Evolutionary conservation across 2,888 invertebrate genomes (phyloP).

Genomic region (Parthenolecanium corni): DNA sequence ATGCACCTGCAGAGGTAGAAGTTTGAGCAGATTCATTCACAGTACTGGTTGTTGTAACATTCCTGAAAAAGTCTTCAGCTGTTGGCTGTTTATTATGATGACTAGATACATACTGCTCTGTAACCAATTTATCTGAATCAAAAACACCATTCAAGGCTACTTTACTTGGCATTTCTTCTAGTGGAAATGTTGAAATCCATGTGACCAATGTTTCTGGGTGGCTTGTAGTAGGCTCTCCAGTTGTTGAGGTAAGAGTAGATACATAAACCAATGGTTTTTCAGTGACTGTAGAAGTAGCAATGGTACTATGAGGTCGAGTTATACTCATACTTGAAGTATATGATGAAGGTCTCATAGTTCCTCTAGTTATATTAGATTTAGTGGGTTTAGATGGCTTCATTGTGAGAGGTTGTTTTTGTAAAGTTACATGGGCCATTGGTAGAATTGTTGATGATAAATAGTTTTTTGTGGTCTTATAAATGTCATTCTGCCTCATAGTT

Average conservation of each 20-base stretch:
- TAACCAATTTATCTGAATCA: conserved; percentile 16
- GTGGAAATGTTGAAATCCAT: conserved; percentile 6
- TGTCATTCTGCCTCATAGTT: too few relatives aligned
- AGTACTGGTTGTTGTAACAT: background rate
- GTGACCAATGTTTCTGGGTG: conserved; percentile 5
- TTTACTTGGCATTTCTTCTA: conserved; percentile 9
- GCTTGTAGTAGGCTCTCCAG: background rate
- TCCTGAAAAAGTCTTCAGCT: background rate
- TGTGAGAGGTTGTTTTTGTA: background rate
- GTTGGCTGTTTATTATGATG: background rate
- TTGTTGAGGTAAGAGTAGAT: background rate
- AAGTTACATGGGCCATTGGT: background rate
- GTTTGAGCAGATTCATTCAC: background rate
- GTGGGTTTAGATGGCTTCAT: background rate
- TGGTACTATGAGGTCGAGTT: too few relatives aligned
- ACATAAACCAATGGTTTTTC: background rate
- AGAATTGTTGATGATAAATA: too few relatives aligned
- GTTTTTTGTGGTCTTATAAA: too few relatives aligned
- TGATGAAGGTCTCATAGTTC: too few relatives aligned
- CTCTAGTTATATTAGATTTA: too few relatives aligned
- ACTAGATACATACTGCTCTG: conserved; percentile 23
- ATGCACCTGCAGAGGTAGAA: background rate
- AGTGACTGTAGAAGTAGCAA: background rate
- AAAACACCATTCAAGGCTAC: background rate
- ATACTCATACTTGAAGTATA: too few relatives aligned